Percentiles rank a stretch among this genome's conserved stretches.
Conservation (phyloP, 2,113 vertebrate species). For the Philantomba maxwellii region DNA sequence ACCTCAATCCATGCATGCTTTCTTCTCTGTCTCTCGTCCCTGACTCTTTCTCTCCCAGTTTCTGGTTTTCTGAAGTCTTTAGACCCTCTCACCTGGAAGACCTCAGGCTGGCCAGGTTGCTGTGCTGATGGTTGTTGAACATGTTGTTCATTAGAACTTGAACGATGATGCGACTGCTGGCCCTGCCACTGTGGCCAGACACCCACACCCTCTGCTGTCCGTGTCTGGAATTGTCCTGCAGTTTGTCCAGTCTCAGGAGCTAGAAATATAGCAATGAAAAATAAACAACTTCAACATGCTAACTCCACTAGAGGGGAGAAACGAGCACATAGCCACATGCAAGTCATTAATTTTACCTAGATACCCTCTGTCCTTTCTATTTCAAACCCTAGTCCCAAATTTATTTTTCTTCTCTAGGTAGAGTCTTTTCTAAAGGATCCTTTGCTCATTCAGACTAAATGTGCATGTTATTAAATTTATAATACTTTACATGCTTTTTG, state of each 20-base stretch:
- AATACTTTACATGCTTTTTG: background rate
- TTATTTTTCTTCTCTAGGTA: conserved; percentile 11
- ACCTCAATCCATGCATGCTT: background rate
- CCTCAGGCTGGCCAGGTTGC: conserved; percentile 89
- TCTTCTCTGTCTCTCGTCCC: background rate
- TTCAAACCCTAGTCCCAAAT: conserved; percentile 21
- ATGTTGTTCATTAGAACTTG: conserved; percentile 79
- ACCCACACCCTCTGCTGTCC: conserved; percentile 83
- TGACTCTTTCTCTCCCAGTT: background rate
- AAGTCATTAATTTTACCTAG: background rate
- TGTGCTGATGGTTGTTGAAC: conserved; percentile 79
- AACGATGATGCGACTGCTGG: conserved; percentile 82
- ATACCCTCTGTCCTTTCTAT: background rate
- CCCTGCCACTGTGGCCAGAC: conserved; percentile 94
- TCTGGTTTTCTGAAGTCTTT: background rate
- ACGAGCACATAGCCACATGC: background rate
- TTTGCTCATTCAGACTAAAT: conserved; percentile 10
- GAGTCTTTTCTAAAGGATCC: background rate
- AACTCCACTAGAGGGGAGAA: background rate
- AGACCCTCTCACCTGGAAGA: conserved; percentile 83
- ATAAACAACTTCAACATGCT: background rate
- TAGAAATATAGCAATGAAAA: conserved; percentile 14
- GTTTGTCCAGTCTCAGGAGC: conserved; percentile 78
- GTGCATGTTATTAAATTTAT: background rate
- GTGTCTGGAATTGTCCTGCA: conserved; percentile 82